Conservation (phyloP, 1,140 invertebrate species). For the Leptopilina clavipes region DNA sequence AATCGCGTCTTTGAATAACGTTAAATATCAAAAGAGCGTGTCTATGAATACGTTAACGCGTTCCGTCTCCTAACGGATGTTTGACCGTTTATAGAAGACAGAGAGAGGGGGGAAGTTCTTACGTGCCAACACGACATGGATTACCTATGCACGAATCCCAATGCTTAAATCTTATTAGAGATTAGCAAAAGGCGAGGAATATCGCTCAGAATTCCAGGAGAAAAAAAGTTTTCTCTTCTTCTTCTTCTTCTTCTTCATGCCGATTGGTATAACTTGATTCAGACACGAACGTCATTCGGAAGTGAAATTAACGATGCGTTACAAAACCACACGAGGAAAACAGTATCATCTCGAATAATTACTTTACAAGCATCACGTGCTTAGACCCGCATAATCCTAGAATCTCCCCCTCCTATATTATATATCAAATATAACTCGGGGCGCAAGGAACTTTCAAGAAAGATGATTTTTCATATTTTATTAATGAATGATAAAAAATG, state of each 20-base stretch:
- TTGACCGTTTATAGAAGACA: slow-evolving; percentile 9
- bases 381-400: slow-evolving; percentile 11
- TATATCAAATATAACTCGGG: too few relatives aligned
- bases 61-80: slow-evolving; percentile 24
- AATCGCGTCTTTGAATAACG: slow-evolving; percentile 12
- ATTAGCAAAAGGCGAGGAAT: slow-evolving; percentile 25
- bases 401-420: too few relatives aligned
- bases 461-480: too few relatives aligned
- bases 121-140: slow-evolving; percentile 34
- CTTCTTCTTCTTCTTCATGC: neutral
- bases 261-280: slow-evolving; percentile 12
- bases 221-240: neutral
- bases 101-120: neutral
- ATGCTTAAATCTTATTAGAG: slow-evolving; percentile 35
- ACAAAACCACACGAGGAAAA: neutral
- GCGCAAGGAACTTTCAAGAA: too few relatives aligned
- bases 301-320: slow-evolving; percentile 19
- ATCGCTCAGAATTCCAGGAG: slow-evolving; percentile 18
- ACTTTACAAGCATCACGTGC: slow-evolving; percentile 25
- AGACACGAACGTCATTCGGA: slow-evolving; percentile 9
- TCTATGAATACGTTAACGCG: slow-evolving; percentile 33
- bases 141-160: slow-evolving; percentile 33
- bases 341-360: slow-evolving; percentile 28
- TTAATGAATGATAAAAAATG: too few relatives aligned
- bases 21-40: slow-evolving; percentile 21